A percentile compares a stretch with the other conserved stretches of the same genome.
phyloP scores from a whole-genome alignment of 2,888 invertebrate genomes.

The Osmoderma eremita region DNA sequence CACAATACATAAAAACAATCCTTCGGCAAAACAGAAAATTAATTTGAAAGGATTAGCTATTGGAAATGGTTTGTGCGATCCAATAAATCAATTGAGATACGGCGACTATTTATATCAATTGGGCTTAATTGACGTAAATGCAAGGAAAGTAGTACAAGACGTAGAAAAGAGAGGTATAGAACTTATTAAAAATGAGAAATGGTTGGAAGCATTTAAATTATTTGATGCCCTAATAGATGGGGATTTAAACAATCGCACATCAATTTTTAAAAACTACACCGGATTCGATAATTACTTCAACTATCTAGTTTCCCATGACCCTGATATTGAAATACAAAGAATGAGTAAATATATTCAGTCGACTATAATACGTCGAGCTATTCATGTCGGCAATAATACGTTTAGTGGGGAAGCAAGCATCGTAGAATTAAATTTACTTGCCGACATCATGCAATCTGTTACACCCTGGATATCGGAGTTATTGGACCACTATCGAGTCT shows the following conservation, averaged over 20 bases:
- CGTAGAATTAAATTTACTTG: slow-evolving; percentile 78
- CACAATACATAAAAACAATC: slow-evolving; percentile 75
- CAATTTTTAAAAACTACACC: slow-evolving; percentile 77
- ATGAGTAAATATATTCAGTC: slow-evolving; percentile 74
- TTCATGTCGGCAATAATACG: slow-evolving; percentile 85
- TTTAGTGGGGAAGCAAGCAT: slow-evolving; percentile 70
- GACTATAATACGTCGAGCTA: slow-evolving; percentile 72
- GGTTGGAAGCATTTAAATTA: slow-evolving; percentile 74
- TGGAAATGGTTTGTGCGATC: slow-evolving; percentile 85
- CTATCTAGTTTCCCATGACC: slow-evolving; percentile 72
- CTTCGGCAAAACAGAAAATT: slow-evolving; percentile 70
- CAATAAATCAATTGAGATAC: slow-evolving; percentile 79
- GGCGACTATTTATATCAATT: slow-evolving; percentile 83
- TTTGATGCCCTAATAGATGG: slow-evolving; percentile 79
- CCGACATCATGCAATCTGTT: slow-evolving; percentile 85
- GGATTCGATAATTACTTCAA: slow-evolving; percentile 83
- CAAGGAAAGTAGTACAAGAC: slow-evolving; percentile 69
- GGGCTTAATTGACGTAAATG: slow-evolving; percentile 76
- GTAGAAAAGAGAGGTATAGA: slow-evolving; percentile 70
- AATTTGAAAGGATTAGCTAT: slow-evolving; percentile 78
- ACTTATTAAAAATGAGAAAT: slow-evolving; percentile 73
- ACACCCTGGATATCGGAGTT: slow-evolving; percentile 78
- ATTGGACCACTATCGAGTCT: slow-evolving; percentile 73
- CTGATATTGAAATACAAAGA: slow-evolving; percentile 64
- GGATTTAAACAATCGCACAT: slow-evolving; percentile 69